These are phyloP conservation scores for Syndactyla subalaris DNA, from an alignment of 2,797 vertebrate genomes.

Conservation along the genomic window DNA sequence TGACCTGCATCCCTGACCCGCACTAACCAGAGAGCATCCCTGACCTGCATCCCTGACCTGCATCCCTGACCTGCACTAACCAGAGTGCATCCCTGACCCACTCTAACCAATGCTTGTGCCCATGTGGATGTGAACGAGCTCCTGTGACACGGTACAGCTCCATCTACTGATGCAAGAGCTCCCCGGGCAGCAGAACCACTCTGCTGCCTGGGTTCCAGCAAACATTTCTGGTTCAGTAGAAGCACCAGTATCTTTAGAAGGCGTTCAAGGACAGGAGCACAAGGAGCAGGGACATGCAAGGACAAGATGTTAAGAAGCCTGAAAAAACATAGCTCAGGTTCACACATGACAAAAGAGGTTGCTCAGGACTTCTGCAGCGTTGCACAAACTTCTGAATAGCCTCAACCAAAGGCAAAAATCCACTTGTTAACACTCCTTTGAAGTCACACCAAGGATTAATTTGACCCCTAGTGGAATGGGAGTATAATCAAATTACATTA, in stretches of 20 bases:
- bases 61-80: too few species aligned
- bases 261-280: neutral
- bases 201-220: neutral
- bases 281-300: neutral
- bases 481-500: neutral
- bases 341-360: neutral
- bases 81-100: neutral
- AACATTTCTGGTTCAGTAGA: neutral
- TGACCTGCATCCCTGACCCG: neutral
- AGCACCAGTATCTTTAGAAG: neutral
- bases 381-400: neutral
- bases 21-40: accelerated
- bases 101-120: neutral
- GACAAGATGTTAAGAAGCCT: neutral
- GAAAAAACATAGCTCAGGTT: neutral
- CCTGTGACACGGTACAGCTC: neutral
- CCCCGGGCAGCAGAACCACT: neutral
- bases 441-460: neutral
- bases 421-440: neutral
- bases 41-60: neutral
- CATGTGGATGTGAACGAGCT: accelerated
- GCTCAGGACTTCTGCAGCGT: neutral
- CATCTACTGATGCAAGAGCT: neutral
- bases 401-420: neutral
- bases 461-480: neutral